phyloP scores from a whole-genome alignment of 2,797 vertebrate genomes.

The Rhincodon typus region DNA sequence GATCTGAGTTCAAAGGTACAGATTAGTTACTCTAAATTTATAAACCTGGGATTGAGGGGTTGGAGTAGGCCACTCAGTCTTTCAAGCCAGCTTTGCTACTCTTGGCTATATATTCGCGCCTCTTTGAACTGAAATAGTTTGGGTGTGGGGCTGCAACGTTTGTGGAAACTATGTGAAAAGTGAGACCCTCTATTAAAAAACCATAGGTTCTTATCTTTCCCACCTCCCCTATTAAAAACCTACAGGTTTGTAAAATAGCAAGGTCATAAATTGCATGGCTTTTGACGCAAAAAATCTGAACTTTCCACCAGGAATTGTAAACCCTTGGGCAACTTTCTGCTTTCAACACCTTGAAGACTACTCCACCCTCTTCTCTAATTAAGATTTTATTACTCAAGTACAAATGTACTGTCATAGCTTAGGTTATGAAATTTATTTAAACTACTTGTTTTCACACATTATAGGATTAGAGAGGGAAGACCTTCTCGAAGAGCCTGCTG shows the following conservation, averaged over 20 bases:
- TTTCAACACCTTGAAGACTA: neutral
- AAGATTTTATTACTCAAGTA: neutral
- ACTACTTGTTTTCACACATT: neutral
- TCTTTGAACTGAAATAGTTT: neutral
- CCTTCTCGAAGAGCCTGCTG: neutral
- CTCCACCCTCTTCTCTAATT: neutral
- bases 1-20: neutral
- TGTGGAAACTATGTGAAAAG: neutral
- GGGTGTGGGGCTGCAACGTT: neutral
- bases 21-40: neutral
- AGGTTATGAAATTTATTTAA: neutral
- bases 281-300: neutral
- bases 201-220: neutral
- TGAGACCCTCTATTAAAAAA: neutral
- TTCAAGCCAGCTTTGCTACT: too few species aligned
- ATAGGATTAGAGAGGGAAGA: neutral
- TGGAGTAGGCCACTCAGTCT: too few species aligned
- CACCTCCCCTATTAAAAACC: neutral
- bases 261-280: neutral
- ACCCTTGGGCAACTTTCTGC: neutral
- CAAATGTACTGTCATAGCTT: neutral
- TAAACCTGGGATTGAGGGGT: too few species aligned
- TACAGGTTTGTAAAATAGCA: neutral
- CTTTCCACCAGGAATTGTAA: neutral
- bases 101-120: neutral